phyloP scores from a whole-genome alignment of 2,888 invertebrate species.

The Folsomia candida region DNA sequence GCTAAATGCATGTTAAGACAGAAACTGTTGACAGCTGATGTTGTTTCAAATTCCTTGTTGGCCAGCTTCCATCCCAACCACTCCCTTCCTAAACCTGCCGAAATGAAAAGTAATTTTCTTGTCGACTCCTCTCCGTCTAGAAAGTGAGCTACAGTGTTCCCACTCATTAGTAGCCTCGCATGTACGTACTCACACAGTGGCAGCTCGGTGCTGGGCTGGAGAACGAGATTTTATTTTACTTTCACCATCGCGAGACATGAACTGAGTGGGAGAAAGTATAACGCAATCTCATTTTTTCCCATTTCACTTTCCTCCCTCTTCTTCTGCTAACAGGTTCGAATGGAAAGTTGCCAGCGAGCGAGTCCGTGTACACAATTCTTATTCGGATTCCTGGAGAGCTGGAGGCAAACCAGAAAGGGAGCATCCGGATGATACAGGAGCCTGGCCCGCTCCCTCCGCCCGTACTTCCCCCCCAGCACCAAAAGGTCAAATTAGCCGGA shows the following conservation, averaged over 20 bases:
- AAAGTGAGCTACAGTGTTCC: background rate
- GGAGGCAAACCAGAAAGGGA: constrained; percentile 65
- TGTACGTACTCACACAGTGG: too few species aligned
- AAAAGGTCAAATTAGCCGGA: constrained; percentile 44
- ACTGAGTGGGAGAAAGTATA: background rate
- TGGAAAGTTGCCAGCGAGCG: constrained; percentile 51
- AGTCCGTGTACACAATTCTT: constrained; percentile 82
- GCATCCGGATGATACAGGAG: constrained; percentile 84
- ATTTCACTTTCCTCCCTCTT: constrained; percentile 1
- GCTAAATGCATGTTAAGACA: background rate
- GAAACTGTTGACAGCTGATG: background rate
- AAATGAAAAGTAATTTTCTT: constrained; percentile 5
- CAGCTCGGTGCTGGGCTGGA: too few species aligned
- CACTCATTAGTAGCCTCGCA: constrained; percentile 6
- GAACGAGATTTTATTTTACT: constrained; percentile 26
- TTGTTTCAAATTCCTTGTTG: background rate
- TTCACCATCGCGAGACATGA: background rate
- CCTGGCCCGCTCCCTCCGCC: constrained; percentile 50
- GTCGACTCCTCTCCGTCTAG: background rate
- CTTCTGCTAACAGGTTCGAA: constrained; percentile 43
- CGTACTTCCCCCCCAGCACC: constrained; percentile 42
- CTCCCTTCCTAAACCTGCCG: background rate
- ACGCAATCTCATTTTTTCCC: constrained; percentile 8
- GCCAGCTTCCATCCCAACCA: background rate
- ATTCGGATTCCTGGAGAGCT: constrained; percentile 75